These are phyloP conservation scores for Argynnis bischoffii DNA, from an alignment of 2,888 invertebrate species.

Conservation along the genomic window DNA sequence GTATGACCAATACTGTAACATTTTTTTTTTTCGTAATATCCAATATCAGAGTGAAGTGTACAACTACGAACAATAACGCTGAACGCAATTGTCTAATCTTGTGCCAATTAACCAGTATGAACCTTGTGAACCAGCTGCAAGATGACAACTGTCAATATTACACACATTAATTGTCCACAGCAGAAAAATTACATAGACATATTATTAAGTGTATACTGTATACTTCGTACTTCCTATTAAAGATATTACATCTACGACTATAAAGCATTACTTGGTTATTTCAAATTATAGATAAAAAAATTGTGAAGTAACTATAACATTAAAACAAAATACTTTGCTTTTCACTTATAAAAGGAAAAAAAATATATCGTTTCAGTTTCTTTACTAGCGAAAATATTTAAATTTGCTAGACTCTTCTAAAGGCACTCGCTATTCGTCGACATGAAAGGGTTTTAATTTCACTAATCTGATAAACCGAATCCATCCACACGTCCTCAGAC, in stretches of 20 bases:
- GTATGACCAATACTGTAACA: background rate
- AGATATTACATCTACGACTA: too few relatives aligned
- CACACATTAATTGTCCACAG: too few relatives aligned
- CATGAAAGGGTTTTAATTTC: constrained; percentile 50
- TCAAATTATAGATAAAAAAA: too few relatives aligned
- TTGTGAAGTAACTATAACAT: background rate
- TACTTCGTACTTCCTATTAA: too few relatives aligned
- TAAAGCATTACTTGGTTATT: too few relatives aligned
- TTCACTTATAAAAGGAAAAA: background rate
- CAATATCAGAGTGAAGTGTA: background rate
- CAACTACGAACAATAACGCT: constrained; percentile 1
- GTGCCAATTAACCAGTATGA: too few relatives aligned
- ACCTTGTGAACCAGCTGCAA: too few relatives aligned
- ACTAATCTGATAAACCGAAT: constrained; percentile 48
- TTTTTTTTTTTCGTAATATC: constrained; percentile 6
- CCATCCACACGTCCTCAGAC: constrained; percentile 36
- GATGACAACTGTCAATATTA: too few relatives aligned
- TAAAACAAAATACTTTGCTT: background rate
- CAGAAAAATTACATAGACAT: too few relatives aligned
- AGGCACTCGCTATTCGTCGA: constrained; percentile 44
- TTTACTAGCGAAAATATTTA: constrained; percentile 16
- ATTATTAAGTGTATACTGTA: too few relatives aligned
- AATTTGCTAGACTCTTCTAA: constrained; percentile 24
- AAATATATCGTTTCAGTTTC: constrained; percentile 6
- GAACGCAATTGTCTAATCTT: background rate